phyloP scores from a whole-genome alignment of 2,888 invertebrate species.

The Gari tellinella region DNA sequence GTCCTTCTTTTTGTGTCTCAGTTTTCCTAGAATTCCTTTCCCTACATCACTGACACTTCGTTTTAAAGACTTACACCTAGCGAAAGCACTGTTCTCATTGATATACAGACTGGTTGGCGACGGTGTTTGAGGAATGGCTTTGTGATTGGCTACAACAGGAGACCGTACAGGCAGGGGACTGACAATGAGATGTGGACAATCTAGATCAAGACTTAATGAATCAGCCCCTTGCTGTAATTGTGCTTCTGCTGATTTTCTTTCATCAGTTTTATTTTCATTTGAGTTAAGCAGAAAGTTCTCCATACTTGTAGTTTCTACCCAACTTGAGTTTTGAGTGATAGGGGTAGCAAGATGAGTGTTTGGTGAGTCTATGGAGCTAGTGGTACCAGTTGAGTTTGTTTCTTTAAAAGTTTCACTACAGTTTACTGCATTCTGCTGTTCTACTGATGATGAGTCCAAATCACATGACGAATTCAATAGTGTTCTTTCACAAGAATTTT shows the following conservation, averaged over 20 bases:
- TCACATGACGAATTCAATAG: no score
- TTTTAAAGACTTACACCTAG: slow-evolving; percentile 49
- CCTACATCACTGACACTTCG: slow-evolving; percentile 57
- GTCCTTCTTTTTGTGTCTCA: slow-evolving; percentile 42
- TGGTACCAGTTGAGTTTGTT: no score
- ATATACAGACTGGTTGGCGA: slow-evolving; percentile 37
- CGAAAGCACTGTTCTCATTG: slow-evolving; percentile 63
- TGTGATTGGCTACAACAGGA: slow-evolving; percentile 31
- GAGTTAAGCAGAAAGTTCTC: no score
- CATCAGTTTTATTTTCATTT: slow-evolving; percentile 52
- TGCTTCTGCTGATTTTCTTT: slow-evolving; percentile 49
- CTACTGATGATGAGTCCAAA: no score
- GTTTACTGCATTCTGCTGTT: no score
- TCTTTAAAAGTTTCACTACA: no score
- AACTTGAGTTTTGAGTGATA: no score
- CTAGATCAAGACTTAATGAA: not conserved
- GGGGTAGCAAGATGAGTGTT: no score
- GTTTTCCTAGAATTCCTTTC: slow-evolving; percentile 50
- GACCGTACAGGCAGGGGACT: slow-evolving; percentile 41
- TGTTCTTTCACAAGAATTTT: no score
- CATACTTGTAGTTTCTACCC: no score
- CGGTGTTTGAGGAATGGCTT: slow-evolving; percentile 30
- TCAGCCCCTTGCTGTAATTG: slow-evolving; percentile 19
- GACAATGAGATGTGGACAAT: slow-evolving; percentile 25
- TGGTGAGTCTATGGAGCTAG: no score